Percentiles rank a stretch among this genome's conserved stretches.
phyloP scores from a whole-genome alignment of 2,797 vertebrate species.

The Eremophila alpestris region DNA sequence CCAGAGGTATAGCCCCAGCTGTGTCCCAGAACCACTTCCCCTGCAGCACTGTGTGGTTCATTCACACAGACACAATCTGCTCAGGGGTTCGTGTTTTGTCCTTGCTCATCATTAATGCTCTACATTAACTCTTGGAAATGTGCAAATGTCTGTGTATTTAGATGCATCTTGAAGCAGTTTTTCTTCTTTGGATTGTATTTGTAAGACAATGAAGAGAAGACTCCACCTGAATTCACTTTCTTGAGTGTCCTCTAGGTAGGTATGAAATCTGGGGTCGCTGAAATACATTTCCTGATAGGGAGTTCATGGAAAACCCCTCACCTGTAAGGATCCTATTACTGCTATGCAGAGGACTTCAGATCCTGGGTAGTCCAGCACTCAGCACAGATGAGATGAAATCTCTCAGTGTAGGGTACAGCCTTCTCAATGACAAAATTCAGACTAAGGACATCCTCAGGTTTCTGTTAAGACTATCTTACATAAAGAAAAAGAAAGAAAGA shows the following conservation, averaged over 20 bases:
- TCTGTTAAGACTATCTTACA: background rate
- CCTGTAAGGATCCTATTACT: background rate
- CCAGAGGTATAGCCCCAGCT: background rate
- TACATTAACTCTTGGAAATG: background rate
- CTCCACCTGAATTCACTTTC: background rate
- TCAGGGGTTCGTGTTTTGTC: background rate
- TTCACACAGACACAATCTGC: accelerated
- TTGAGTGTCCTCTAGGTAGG: background rate
- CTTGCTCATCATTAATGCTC: background rate
- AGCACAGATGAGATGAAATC: background rate
- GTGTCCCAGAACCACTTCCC: background rate
- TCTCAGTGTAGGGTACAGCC: background rate
- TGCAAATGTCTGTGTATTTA: background rate
- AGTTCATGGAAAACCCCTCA: background rate
- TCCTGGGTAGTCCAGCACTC: background rate
- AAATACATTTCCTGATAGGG: background rate
- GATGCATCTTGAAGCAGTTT: background rate
- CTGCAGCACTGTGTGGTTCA: accelerated
- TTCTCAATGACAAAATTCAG: background rate
- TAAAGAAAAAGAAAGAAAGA: background rate
- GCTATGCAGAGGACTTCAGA: background rate
- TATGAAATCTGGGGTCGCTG: background rate
- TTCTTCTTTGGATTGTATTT: background rate
- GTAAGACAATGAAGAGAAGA: background rate
- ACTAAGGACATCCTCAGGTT: background rate